Conservation (phyloP, 2,888 invertebrate genomes). For the Apamea monoglypha region DNA sequence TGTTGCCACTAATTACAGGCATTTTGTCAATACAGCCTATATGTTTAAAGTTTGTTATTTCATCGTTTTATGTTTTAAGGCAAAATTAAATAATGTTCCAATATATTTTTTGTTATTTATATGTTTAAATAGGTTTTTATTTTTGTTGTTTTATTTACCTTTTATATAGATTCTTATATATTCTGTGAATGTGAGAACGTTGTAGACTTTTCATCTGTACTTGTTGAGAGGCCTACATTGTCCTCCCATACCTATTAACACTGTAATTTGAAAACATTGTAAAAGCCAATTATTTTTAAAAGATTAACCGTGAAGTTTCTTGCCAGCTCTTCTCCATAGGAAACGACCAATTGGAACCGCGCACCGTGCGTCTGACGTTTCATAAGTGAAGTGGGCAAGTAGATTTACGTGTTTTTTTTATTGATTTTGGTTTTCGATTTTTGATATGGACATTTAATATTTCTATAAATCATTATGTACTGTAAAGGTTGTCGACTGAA, state of each 20-base stretch:
- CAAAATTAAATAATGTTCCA: conserved; percentile 14
- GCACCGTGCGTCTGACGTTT: background rate
- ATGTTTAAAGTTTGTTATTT: conserved; percentile 27
- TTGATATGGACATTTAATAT: background rate
- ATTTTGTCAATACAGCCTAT: conserved; percentile 41
- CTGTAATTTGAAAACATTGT: background rate
- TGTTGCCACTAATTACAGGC: conserved; percentile 58
- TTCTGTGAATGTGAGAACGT: background rate
- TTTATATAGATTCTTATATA: background rate
- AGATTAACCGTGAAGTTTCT: background rate
- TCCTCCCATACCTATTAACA: background rate
- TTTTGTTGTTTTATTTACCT: background rate
- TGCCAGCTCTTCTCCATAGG: background rate
- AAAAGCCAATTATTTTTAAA: background rate
- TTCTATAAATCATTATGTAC: no score
- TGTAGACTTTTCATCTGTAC: background rate
- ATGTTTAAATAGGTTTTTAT: background rate
- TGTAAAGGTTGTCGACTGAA: no score
- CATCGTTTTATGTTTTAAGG: background rate
- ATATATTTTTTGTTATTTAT: conserved; percentile 1
- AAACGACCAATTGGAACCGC: background rate
- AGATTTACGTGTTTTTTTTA: background rate
- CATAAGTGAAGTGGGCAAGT: background rate
- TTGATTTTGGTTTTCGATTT: background rate
- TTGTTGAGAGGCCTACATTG: no score